Evolutionary conservation across 2,797 vertebrate species (phyloP), one percentile per base, ranked within the genome.

Genomic region (Sebastes variabilis): DNA sequence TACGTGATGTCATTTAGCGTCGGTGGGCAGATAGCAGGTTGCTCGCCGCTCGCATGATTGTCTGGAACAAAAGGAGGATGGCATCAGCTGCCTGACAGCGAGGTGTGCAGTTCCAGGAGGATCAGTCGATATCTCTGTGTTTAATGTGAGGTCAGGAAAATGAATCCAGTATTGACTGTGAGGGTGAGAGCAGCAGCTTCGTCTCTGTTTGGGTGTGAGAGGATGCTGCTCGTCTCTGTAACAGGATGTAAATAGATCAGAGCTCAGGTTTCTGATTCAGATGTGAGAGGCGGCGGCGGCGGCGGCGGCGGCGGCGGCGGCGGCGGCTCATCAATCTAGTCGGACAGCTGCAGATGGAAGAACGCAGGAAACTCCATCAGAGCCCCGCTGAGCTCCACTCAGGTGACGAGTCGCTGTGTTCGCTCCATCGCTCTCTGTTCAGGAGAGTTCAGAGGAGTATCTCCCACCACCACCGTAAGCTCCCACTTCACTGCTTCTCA

Each of bases 41-140:
- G 34, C 34, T 36, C 34, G 11, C 34, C 11, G 34, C 34, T 36
- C 34, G 0, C 22, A 72, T 80, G 85, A 90, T 86, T 81, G 84
- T 83, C 79, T 36, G 64, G 59, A 88, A 84, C 82, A 73, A 86
- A 84, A 67, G 60, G 34, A 29, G 62, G 74, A 74, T 10, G 75
- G 69, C 54, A 27, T 75, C 56, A 72, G 20, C 70, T 82, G 84
- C 85, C 80, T 86, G 90, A 92, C 85, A 84, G 80, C 70, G 6
- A 73, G 73, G 80, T 82, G 88, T 54, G 73, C 77, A 75, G 85
- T 89, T 87, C 72, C 60, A 74, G 78, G 68, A 72, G 67, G 73
- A n/a, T 30, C 20, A 67, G 77, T 95, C 87, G 11, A 88, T 93
- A 85, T 64, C 14, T 77, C 66, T 82, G 72, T 77, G 72, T 70